Percentiles rank a stretch among this genome's conserved stretches.
These are phyloP conservation scores for Elgaria multicarinata DNA, from an alignment of 2,113 vertebrate species.

Conservation along the genomic window DNA sequence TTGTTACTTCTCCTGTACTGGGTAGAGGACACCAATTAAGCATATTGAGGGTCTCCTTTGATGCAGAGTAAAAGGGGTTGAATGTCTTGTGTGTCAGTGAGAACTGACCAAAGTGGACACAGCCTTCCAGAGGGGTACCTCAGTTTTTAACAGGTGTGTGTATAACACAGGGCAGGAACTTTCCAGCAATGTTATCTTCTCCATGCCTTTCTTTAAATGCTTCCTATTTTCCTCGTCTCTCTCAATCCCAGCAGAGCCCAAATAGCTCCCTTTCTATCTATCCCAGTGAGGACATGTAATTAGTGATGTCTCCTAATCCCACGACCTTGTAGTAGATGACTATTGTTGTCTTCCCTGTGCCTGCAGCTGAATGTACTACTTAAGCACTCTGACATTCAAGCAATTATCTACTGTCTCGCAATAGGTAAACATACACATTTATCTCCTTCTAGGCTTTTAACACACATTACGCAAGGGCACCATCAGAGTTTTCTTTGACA, in stretches of 20 bases:
- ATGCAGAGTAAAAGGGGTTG: no score
- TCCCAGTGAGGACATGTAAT: neutral
- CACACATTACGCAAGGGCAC: conserved; percentile 12
- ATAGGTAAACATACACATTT: neutral
- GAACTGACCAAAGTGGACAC: no score
- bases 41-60: no score
- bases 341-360: neutral
- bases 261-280: neutral
- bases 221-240: neutral
- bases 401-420: neutral
- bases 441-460: neutral
- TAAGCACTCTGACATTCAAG: neutral
- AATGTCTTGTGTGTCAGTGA: no score
- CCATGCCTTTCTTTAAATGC: neutral
- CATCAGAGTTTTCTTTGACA: conserved; percentile 1
- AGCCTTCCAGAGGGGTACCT: no score
- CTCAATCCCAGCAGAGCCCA: neutral
- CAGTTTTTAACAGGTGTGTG: no score
- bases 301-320: neutral
- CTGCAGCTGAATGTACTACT: neutral
- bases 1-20: no score
- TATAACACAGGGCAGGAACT: no score
- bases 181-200: no score
- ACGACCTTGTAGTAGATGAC: neutral
- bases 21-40: no score